Evolutionary conservation across 2,888 invertebrate species (phyloP).

Genomic region (Drosophila parthenogenetica): DNA sequence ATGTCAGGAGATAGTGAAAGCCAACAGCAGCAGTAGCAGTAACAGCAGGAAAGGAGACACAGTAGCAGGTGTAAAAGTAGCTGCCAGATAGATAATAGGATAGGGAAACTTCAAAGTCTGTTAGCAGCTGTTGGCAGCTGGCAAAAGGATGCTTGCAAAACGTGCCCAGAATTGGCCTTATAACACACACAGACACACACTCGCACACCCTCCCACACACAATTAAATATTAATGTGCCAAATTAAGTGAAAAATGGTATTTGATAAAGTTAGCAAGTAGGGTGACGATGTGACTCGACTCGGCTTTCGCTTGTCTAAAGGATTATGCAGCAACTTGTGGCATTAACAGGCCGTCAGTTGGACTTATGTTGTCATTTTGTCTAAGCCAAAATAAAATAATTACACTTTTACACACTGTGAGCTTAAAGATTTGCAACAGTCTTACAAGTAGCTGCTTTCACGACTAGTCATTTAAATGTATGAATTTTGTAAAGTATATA

Average conservation of each 20-base stretch:
- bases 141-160: conserved; percentile 46
- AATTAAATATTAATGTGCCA: conserved; percentile 79
- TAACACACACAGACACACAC: conserved; percentile 37
- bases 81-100: neutral
- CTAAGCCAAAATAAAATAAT: conserved; percentile 38
- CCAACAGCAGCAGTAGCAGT: conserved; percentile 9
- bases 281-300: neutral
- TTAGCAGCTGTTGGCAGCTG: conserved; percentile 74
- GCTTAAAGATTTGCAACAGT: neutral
- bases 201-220: conserved; percentile 31
- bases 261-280: conserved; percentile 17
- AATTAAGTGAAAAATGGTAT: conserved; percentile 75
- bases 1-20: conserved; percentile 76
- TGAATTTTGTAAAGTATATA: no score
- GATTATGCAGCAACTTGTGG: conserved; percentile 71
- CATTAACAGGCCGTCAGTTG: conserved; percentile 54
- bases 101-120: conserved; percentile 48
- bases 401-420: conserved; percentile 15
- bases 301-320: conserved; percentile 45
- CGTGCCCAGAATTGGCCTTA: conserved; percentile 59
- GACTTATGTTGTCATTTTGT: conserved; percentile 48
- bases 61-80: conserved; percentile 6
- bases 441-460: neutral
- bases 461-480: no score
- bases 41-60: neutral